Base-by-base conservation (phyloP, 2,888 invertebrate genomes). In the Sepioteuthis lessoniana region DNA sequence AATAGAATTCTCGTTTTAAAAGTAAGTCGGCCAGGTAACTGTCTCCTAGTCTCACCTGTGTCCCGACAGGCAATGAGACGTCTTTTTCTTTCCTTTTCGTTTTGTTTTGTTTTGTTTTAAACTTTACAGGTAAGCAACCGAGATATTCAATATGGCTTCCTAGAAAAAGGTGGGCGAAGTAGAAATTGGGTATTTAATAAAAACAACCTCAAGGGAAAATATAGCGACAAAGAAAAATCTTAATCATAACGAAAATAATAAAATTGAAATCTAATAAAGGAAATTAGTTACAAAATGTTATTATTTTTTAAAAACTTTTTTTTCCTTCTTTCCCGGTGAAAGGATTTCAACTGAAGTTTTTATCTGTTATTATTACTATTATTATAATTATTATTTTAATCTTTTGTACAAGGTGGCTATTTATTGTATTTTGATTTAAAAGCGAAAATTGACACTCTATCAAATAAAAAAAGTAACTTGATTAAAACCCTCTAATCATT, bases 21-120 rank as follows among this genome's bases (percentile, higher is more conserved):
- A 46, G 94, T 28, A 50, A 90, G 90, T 93, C 93, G 46, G 60
- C 13, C 55, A 60, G 93, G 60, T 60, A 42, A 46, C 37, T 90
- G 90, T 92, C 76, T 60, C 93, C 94, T 91, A 16, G 46, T 50
- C 55, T 55, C 91, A 55, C 90, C 47, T 50, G 55, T 91, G 38
- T 93, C 50, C 46, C 93, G n/a, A 21, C 93, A 93, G n/a, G n/a
- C 5, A 91, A 91, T 31, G 91, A 31, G 42, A 31, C n/a, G 42
- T n/a, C n/a, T 92, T 19, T 37, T 42, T 42, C 7, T 42, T 42
- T n/a, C n/a, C n/a, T 42, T 42, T 42, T 42, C 5, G n/a, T n/a
- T 31, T 10, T n/a, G n/a, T 10, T 76, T 76, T 13, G 8, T 76
- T 10, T 76, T 76, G n/a, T 76, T 76, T n/a, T 16, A 13, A 76